phyloP scores from a whole-genome alignment of 2,113 vertebrate species.

The mouse (Mus musculus) region GRCm39 chr12:80971501-80972000 shows the following conservation, averaged over 20 bases:
- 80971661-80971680: not conserved
- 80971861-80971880: not conserved
- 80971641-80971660: not conserved
- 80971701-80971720: not conserved
- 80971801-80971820: not conserved
- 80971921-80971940: not conserved
- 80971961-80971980: not conserved
- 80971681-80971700: not conserved
- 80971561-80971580: no score
- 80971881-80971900: not conserved
- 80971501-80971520: not conserved
- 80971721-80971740: not conserved
- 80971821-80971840: not conserved
- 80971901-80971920: not conserved
- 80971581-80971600: no score
- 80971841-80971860: not conserved
- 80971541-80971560: no score
- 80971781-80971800: not conserved
- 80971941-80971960: not conserved
- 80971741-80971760: not conserved
- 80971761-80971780: not conserved
- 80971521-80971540: no score
- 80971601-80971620: not conserved
- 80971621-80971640: not conserved
- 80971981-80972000: no score